Evolutionary conservation across 2,113 vertebrate species (phyloP).

Genomic region (Prochilodus magdalenae): DNA sequence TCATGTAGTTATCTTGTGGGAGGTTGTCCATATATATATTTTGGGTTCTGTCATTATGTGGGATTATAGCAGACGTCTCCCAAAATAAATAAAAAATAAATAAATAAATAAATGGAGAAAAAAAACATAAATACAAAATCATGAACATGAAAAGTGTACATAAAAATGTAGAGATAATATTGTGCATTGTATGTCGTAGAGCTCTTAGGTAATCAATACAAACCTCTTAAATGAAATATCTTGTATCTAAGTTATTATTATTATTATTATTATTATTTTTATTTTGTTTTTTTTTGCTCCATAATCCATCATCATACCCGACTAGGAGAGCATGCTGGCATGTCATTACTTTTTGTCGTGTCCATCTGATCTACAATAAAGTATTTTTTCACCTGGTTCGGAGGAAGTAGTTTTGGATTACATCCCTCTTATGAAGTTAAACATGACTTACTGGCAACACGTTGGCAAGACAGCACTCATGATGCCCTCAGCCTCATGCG

Average conservation of each 20-base stretch:
- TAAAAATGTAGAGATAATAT: slow-evolving; percentile 91
- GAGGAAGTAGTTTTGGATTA: not conserved
- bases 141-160: slow-evolving; percentile 87
- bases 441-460: too few relatives aligned
- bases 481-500: too few relatives aligned
- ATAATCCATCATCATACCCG: slow-evolving; percentile 44
- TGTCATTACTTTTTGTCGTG: slow-evolving; percentile 53
- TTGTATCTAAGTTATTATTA: slow-evolving; percentile 81
- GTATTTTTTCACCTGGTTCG: slow-evolving; percentile 53
- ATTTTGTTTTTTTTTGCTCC: slow-evolving; percentile 70
- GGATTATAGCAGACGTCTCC: slow-evolving; percentile 57
- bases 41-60: slow-evolving; percentile 79
- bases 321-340: slow-evolving; percentile 56
- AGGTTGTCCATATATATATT: slow-evolving; percentile 67
- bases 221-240: slow-evolving; percentile 73
- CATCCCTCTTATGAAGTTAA: too few relatives aligned
- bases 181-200: slow-evolving; percentile 99
- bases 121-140: too few relatives aligned
- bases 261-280: slow-evolving; percentile 47
- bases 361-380: slow-evolving; percentile 50
- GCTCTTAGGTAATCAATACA: slow-evolving; percentile 86
- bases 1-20: slow-evolving; percentile 58
- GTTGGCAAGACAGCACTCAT: too few relatives aligned
- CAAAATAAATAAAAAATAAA: not conserved
- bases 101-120: too few relatives aligned